A percentile compares a stretch with the other conserved stretches of the same genome.
These are phyloP conservation scores for Poecilia gillii DNA, from an alignment of 2,797 vertebrate genomes.

Conservation along the genomic window DNA sequence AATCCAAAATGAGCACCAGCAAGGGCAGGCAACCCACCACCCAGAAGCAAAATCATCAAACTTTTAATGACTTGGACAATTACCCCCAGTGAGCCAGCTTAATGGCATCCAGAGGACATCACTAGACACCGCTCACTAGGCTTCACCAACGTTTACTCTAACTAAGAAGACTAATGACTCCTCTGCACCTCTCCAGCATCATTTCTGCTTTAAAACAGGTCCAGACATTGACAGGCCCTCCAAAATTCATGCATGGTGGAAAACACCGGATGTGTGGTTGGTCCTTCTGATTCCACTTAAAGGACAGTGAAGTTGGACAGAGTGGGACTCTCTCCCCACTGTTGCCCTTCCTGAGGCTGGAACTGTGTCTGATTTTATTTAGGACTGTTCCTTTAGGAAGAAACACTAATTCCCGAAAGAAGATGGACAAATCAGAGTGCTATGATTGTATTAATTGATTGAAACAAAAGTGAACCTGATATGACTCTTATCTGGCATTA, in stretches of 20 bases:
- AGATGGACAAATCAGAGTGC: not conserved
- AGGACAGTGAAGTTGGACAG: not conserved
- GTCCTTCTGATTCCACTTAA: not conserved
- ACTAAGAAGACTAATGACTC: slow-evolving; percentile 56
- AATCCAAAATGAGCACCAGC: slow-evolving; percentile 81
- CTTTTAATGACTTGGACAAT: slow-evolving; percentile 88
- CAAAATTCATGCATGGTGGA: slow-evolving; percentile 34
- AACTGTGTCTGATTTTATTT: not conserved
- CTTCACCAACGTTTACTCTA: slow-evolving; percentile 46
- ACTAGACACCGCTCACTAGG: slow-evolving; percentile 66
- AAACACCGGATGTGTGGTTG: slow-evolving; percentile 45
- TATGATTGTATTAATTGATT: not conserved
- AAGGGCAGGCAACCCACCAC: slow-evolving; percentile 79
- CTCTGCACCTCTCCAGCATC: slow-evolving; percentile 27
- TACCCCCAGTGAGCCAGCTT: slow-evolving; percentile 82
- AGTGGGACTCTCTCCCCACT: not conserved
- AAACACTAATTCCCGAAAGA: slow-evolving; percentile 8
- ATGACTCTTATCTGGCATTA: slow-evolving; percentile 63
- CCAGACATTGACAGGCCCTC: slow-evolving; percentile 19
- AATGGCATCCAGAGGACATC: slow-evolving; percentile 83
- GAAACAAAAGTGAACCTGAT: slow-evolving; percentile 49
- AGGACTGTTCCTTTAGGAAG: not conserved
- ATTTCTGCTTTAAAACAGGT: slow-evolving; percentile 21
- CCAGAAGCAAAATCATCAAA: slow-evolving; percentile 85
- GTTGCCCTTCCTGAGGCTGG: not conserved